Evolutionary conservation across 2,888 invertebrate genomes (phyloP), one percentile per base, ranked within the genome.

Genomic region (Gerris lacustris): DNA sequence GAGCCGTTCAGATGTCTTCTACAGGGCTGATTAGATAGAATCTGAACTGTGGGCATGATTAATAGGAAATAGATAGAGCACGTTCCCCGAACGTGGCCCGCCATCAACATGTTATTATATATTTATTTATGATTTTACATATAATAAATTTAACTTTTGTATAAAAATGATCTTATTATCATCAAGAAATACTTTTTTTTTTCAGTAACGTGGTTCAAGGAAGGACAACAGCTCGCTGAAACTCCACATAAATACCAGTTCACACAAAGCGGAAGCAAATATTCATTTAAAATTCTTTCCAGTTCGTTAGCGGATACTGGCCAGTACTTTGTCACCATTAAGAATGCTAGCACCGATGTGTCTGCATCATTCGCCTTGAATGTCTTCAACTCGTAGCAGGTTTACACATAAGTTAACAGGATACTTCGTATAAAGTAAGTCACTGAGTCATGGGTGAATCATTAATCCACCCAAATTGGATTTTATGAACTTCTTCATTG

Each of bases 141-240:
- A n/a, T n/a, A n/a, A 31, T 31, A 31, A 31, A 31, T 31, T 31
- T 31, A 31, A 31, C 31, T 31, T 1, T 4, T 31, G 31, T 31
- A 31, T 31, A 31, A 31, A 31, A 31, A 31, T 31, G 1, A 31
- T 31, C 64, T 64, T 64, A 64, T 64, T 64, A n/a, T 64, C 5
- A 55, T 11, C 9, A 31, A 55, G 15, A 4, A 44, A 31, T 73
- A 71, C 69, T 63, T 70, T 68, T 67, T 70, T 67, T 71, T 76
- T 78, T 6, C 77, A 85, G 85, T 85, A 71, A 82, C 82, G 74
- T 96, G 96, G 96, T 83, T 92, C 79, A 96, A 96, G 83, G 95
- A 96, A 83, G 94, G 94, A 77, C 92, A 92, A 79, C 87, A 89
- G 71, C 87, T 96, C 76, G 91, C 92, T 79, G 94, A 94, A 79